phyloP scores from a whole-genome alignment of 2,113 vertebrate genomes.

The Ophiodon elongatus region DNA sequence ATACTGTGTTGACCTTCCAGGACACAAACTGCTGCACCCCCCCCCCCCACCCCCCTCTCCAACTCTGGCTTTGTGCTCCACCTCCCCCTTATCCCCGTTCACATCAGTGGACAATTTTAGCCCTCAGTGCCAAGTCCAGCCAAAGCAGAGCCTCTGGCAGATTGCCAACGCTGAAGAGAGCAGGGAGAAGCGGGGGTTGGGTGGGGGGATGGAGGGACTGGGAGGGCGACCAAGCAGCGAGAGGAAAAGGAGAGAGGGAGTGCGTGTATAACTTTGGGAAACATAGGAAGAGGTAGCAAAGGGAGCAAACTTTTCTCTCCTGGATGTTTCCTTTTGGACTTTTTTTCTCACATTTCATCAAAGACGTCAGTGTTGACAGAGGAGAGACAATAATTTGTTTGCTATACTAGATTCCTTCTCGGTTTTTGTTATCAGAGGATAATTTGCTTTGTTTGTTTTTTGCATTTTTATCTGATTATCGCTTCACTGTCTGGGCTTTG shows the following conservation, averaged over 20 bases:
- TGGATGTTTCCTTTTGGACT: conserved; percentile 48
- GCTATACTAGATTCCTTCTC: too few species aligned
- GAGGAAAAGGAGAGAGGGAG: conserved; percentile 51
- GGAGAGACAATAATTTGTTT: conserved; percentile 21
- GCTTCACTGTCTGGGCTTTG: conserved; percentile 33
- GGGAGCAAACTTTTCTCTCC: conserved; percentile 65
- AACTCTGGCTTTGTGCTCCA: conserved; percentile 51
- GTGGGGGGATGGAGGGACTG: conserved; percentile 47
- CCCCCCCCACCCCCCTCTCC: background rate
- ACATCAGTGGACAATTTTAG: conserved; percentile 79
- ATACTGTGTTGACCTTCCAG: conserved; percentile 46
- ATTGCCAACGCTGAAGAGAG: conserved; percentile 68
- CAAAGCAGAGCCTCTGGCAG: conserved; percentile 71
- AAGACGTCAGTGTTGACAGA: conserved; percentile 20
- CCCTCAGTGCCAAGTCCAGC: conserved; percentile 62
- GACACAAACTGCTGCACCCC: conserved; percentile 46
- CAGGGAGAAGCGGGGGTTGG: conserved; percentile 51
- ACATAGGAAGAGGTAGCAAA: conserved; percentile 58
- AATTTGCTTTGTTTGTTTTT: conserved; percentile 43
- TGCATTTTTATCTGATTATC: conserved; percentile 64
- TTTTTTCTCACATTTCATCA: conserved; percentile 31
- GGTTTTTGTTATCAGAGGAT: conserved; percentile 13
- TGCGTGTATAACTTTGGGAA: conserved; percentile 69
- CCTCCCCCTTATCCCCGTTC: conserved; percentile 61
- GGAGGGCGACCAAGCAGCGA: conserved; percentile 63